Evolutionary conservation across 2,888 invertebrate genomes (phyloP).

Genomic region (Ochropleura plecta): DNA sequence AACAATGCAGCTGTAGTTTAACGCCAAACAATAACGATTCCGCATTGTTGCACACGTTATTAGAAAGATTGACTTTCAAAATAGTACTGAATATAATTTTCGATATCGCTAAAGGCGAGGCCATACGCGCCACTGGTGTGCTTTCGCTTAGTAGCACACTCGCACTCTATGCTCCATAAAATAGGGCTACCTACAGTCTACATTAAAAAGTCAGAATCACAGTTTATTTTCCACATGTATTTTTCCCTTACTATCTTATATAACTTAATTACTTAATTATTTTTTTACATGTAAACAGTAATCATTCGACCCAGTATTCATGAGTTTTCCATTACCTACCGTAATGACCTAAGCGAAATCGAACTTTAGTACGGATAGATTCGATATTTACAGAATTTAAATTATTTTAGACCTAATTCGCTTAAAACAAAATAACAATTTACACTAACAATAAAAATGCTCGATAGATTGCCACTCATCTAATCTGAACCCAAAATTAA

Average conservation of each 20-base stretch:
- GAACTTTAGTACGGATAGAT: slow-evolving; percentile 87
- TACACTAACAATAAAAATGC: slow-evolving; percentile 90
- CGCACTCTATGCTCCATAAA: slow-evolving; percentile 81
- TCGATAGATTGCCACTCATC: slow-evolving; percentile 88
- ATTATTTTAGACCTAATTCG: slow-evolving; percentile 87
- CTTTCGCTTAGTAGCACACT: slow-evolving; percentile 67
- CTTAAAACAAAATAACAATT: slow-evolving; percentile 91
- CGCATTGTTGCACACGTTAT: slow-evolving; percentile 41
- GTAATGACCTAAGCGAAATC: slow-evolving; percentile 87
- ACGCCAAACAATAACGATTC: slow-evolving; percentile 35
- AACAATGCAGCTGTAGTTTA: slow-evolving; percentile 52
- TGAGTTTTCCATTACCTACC: slow-evolving; percentile 87
- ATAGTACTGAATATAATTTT: slow-evolving; percentile 57
- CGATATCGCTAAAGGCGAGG: slow-evolving; percentile 67
- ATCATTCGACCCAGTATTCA: slow-evolving; percentile 86
- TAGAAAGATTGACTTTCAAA: slow-evolving; percentile 43
- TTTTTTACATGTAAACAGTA: slow-evolving; percentile 83
- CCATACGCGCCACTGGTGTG: slow-evolving; percentile 65
- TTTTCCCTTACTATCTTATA: slow-evolving; percentile 81
- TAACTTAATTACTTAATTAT: slow-evolving; percentile 79
- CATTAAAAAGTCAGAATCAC: slow-evolving; percentile 90
- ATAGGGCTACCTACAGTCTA: slow-evolving; percentile 86
- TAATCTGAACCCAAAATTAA: slow-evolving; percentile 87
- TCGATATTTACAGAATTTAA: slow-evolving; percentile 89
- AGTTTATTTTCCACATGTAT: slow-evolving; percentile 90